Base-by-base conservation (phyloP, 2,113 vertebrate genomes). In the Numida meleagris region DNA sequence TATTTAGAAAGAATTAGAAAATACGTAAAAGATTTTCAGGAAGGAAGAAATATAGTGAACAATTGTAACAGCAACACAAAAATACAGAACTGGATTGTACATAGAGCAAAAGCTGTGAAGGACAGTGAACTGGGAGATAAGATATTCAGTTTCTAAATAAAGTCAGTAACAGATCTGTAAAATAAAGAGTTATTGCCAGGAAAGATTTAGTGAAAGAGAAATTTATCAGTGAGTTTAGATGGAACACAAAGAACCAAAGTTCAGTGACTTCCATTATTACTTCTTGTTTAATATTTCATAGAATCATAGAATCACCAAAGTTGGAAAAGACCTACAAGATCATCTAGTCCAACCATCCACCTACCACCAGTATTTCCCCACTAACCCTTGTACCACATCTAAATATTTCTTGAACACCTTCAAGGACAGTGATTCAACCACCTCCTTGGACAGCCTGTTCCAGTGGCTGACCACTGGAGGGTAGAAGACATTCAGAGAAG, bases 1-100 rank as follows among this genome's bases (percentile, higher is more conserved):
- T 96, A 43, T 92, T 95, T 82, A 87, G 77, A 87, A 91, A 75
- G 65, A 72, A 82, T 24, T 18, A 83, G 59, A 94, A 82, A 91
- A 80, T 62, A 36, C 33, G 18, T 55, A 80, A 94, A 86, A 46
- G 13, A 61, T 67, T 43, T 72, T 77, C 43, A 81, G 16, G 38
- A 59, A 55, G 9, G 57, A 80, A 83, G 14, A 23, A 66, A 66
- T 66, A 40, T 19, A 72, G 10, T 50, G 55, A 96, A 58, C 67
- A 94, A 82, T 75, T 93, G 87, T 92, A 57, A 15, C 58, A 58
- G 40, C 24, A 74, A 27, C 18, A 66, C 6, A 42, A 42, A 86
- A 86, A 70, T 25, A 40, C 13, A 19, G 38, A 51, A 48, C 24
- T n/a, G 16, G 27, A 83, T 40, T 70, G 31, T 58, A 81, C 82